Conservation (phyloP, 1,140 invertebrate species). For the Ceratina australensis region DNA sequence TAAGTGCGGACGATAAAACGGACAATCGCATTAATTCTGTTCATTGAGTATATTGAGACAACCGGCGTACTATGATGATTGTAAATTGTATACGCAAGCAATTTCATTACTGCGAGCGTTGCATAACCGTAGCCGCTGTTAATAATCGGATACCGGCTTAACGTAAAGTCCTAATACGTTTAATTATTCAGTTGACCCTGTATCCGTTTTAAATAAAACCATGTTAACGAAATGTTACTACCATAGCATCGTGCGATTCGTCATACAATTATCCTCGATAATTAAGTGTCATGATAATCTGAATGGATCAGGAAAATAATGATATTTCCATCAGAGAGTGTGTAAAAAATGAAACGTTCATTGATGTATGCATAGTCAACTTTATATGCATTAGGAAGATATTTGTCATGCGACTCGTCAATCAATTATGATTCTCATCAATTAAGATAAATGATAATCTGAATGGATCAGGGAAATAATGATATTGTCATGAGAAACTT, state of each 20-base stretch:
- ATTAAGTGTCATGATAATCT: no score
- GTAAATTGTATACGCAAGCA: conserved; percentile 13
- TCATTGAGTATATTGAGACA: not conserved
- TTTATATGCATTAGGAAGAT: no score
- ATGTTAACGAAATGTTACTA: conserved; percentile 21
- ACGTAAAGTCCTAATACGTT: conserved; percentile 13
- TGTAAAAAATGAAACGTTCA: no score
- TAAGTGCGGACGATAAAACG: not conserved
- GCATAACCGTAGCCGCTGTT: not conserved
- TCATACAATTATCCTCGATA: not conserved
- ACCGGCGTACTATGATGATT: not conserved
- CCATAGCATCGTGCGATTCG: not conserved
- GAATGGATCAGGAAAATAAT: no score
- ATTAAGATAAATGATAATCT: no score
- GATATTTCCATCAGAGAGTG: no score
- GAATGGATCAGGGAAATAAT: no score
- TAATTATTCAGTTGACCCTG: not conserved
- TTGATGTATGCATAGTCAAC: no score
- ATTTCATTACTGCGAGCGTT: conserved; percentile 19
- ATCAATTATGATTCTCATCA: no score
- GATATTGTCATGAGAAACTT: no score
- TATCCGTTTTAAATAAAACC: not conserved
- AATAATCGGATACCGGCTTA: not conserved
- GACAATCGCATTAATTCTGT: not conserved
- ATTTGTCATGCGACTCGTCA: no score